These are phyloP conservation scores for Rhyacichthys aspro DNA, from an alignment of 2,797 vertebrate species.

Conservation along the genomic window DNA sequence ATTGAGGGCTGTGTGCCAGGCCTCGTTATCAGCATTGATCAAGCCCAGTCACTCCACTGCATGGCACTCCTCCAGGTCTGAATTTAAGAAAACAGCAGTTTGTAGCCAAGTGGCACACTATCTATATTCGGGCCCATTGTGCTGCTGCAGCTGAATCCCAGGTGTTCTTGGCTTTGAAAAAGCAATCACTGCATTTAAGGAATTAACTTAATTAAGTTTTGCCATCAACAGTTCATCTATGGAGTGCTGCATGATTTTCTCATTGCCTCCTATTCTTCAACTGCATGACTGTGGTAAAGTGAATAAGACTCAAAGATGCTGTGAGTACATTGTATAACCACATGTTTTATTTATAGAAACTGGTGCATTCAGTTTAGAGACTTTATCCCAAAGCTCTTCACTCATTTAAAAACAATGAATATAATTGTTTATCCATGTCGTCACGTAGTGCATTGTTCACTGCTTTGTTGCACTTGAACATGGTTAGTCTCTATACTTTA, in stretches of 20 bases:
- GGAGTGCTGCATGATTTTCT: slow-evolving; percentile 22
- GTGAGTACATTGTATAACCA: slow-evolving; percentile 1
- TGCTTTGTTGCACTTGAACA: no score
- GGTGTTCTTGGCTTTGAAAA: slow-evolving; percentile 28
- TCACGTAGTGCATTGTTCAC: no score
- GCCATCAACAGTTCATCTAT: slow-evolving; percentile 22
- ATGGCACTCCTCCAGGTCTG: slow-evolving; percentile 56
- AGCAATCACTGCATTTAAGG: slow-evolving; percentile 23
- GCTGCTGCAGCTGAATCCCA: slow-evolving; percentile 30
- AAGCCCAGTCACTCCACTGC: slow-evolving; percentile 42
- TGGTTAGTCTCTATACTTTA: no score
- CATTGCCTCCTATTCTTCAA: neutral
- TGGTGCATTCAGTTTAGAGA: neutral
- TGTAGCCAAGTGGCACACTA: slow-evolving; percentile 35
- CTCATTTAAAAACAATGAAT: neutral
- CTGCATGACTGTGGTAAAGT: neutral
- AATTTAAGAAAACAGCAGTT: slow-evolving; percentile 57
- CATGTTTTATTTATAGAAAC: slow-evolving; percentile 6
- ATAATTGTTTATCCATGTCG: neutral
- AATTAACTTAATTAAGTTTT: slow-evolving; percentile 38
- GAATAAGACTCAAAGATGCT: neutral
- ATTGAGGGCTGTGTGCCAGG: slow-evolving; percentile 36
- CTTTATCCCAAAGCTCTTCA: neutral
- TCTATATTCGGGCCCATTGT: slow-evolving; percentile 17
- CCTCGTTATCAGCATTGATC: slow-evolving; percentile 60